Percentiles rank a stretch among this genome's conserved stretches.
Evolutionary conservation across 1,140 invertebrate species (phyloP).

Genomic region (Periplaneta americana): DNA sequence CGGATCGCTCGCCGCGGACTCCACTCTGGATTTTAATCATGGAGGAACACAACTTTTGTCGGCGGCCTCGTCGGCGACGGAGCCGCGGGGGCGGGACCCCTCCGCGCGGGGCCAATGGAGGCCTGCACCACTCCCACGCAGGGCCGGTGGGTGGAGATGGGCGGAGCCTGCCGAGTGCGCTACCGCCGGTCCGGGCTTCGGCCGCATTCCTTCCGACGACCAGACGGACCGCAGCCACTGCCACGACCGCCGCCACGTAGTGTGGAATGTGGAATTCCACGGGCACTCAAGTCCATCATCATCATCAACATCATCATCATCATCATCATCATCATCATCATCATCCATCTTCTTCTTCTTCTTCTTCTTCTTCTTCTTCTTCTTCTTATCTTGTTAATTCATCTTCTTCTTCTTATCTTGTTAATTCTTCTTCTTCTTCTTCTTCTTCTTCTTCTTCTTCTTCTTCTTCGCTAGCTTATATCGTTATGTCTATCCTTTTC

Average conservation of each 20-base stretch:
- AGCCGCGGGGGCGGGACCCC: neutral
- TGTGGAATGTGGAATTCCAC: no score
- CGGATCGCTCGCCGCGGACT: neutral
- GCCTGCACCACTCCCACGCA: neutral
- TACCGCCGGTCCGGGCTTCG: neutral
- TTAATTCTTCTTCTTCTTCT: no score
- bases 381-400: no score
- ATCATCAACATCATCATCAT: no score
- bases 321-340: no score
- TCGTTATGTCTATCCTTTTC: no score
- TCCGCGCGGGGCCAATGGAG: neutral
- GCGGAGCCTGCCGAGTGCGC: neutral
- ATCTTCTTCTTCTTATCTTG: no score
- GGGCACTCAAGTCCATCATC: no score
- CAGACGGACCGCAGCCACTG: neutral
- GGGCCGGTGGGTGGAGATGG: neutral
- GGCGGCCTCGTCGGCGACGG: neutral
- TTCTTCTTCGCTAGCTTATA: no score
- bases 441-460: no score
- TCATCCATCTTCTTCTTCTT: no score
- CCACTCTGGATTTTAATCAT: constrained; percentile 12
- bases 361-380: no score
- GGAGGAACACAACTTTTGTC: constrained; percentile 8
- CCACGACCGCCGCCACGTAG: neutral
- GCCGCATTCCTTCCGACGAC: neutral